Evolutionary conservation across 2,797 vertebrate genomes (phyloP), one percentile per base, ranked within the genome.

Genomic region (Poeciliopsis presidionis): DNA sequence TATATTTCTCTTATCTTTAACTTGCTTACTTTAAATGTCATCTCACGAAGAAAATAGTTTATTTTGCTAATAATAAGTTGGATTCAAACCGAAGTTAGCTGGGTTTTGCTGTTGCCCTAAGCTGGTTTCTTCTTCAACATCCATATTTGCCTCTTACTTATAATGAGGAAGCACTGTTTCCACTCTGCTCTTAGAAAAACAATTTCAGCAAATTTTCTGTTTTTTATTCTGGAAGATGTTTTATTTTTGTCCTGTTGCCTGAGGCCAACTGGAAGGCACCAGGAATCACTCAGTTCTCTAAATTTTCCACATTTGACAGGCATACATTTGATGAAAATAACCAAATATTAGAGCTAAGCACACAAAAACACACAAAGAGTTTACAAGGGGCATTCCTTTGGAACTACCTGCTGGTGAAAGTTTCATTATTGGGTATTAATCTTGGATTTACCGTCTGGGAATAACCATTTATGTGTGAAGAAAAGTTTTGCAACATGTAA

Each of bases 81-180:
- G 33, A 39, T 39, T 25, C 30, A 63, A 7, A 33, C 7, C 3
- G 33, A 11, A 4, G 3, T 65, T 9, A 39, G 22, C 20, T 20
- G 1, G 16, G 33, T 20, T 39, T 65, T 33, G 7, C 36, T 39
- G 22, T 72, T 51, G 30, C 11, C 47, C 33, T 51, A 11, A 30
- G 5, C 9, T 33, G 28, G 36, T 72, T 74, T 70, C 33, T 55
- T 46, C 41, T 65, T 39, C 49, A 81, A 73, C 16, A 7, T 36
- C 45, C n/a, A 30, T 28, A 43, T 41, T 55, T n/a, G 30, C 20
- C 1, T 18, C 78, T 82, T 36, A 25, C 49, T 39, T 33, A 76
- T 82, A 87, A 80, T 49, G 78, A 77, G 73, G 88, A 87, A 85
- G 49, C 80, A 57, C 20, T 53, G 81, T 57, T 81, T 45, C 61